Evolutionary conservation across 2,888 invertebrate genomes (phyloP).

Genomic region (Drosophila pullipes): DNA sequence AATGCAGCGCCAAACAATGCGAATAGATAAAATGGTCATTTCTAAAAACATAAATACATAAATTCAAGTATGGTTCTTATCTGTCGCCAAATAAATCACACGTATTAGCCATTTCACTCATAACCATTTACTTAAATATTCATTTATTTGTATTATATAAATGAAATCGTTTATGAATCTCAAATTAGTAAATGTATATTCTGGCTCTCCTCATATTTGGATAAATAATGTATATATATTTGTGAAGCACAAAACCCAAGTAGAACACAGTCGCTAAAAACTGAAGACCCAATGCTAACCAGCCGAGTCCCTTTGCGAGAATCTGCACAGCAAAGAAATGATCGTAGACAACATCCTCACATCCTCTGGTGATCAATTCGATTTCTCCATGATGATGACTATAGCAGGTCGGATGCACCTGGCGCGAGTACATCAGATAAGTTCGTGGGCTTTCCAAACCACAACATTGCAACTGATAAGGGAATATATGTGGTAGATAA

Average conservation of each 20-base stretch:
- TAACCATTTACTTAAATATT: constrained; percentile 11
- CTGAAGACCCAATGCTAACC: constrained; percentile 21
- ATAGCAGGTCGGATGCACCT: constrained; percentile 41
- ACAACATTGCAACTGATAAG: constrained; percentile 45
- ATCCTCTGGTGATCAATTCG: constrained; percentile 38
- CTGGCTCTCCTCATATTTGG: background rate
- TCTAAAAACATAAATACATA: constrained; percentile 51
- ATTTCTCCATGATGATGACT: background rate
- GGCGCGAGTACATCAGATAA: constrained; percentile 39
- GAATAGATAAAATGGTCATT: constrained; percentile 62
- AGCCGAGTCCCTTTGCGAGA: constrained; percentile 16
- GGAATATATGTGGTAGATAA: background rate
- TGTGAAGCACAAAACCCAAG: background rate
- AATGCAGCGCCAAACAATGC: constrained; percentile 26
- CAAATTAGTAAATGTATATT: background rate
- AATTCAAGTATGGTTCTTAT: constrained; percentile 44
- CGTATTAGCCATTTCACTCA: constrained; percentile 22
- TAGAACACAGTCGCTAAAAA: background rate
- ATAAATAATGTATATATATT: background rate
- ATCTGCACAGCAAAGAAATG: background rate
- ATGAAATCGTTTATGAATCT: background rate
- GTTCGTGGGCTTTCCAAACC: constrained; percentile 50
- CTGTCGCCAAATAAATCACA: constrained; percentile 53
- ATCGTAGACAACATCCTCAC: constrained; percentile 27
- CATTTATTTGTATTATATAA: background rate